A percentile compares a stretch with the other conserved stretches of the same genome.
Conservation (phyloP, 2,888 invertebrate species). For the Mechanitis messenoides region DNA sequence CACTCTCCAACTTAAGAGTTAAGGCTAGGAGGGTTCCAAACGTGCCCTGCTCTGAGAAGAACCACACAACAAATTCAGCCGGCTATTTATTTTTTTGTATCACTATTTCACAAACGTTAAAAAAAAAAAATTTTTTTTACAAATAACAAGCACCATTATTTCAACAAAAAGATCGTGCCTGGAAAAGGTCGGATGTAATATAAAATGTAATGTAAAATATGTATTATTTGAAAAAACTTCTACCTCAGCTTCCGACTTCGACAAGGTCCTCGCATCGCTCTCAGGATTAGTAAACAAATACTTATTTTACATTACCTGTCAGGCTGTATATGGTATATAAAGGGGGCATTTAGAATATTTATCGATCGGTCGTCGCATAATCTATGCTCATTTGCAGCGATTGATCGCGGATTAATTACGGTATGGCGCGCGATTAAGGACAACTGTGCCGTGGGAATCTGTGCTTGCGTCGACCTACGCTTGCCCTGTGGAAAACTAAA, state of each 20-base stretch:
- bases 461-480: conserved; percentile 37
- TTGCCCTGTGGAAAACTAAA: conserved; percentile 26
- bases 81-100: too few species aligned
- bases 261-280: neutral
- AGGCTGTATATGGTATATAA: conserved; percentile 23
- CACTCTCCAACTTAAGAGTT: too few species aligned
- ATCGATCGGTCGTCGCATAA: conserved; percentile 25
- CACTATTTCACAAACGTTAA: too few species aligned
- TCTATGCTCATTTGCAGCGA: conserved; percentile 29
- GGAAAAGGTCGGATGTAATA: too few species aligned
- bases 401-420: conserved; percentile 33
- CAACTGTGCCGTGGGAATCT: conserved; percentile 69
- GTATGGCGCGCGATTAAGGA: conserved; percentile 48
- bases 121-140: too few species aligned
- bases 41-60: too few species aligned
- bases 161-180: too few species aligned
- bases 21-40: too few species aligned
- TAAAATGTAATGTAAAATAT: too few species aligned
- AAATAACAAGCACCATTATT: too few species aligned
- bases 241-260: neutral
- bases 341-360: conserved; percentile 25
- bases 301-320: conserved; percentile 15
- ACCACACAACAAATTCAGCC: too few species aligned
- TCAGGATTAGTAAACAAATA: conserved; percentile 17
- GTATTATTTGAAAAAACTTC: too few species aligned